Base-by-base conservation (phyloP, 1,140 invertebrate genomes). In the Pseudomyrmex dendroicus region DNA sequence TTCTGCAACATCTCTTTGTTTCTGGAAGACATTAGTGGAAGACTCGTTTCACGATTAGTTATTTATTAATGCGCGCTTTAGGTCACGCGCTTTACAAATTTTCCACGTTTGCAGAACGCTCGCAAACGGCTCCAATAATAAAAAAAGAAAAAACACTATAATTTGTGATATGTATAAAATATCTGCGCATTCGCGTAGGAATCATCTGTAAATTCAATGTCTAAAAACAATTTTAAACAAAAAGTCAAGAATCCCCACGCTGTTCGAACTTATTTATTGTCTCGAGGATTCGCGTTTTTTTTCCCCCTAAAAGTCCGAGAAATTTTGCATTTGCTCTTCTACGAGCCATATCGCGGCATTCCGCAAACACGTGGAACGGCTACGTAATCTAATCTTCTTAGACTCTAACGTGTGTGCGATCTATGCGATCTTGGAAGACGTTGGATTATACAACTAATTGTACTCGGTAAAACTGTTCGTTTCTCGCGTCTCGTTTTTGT, bases 1-100 rank as follows among this genome's bases (percentile, higher is more conserved):
- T 66, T 61, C 44, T 70, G 77, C 56, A 83, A 84, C 84, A 83
- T 88, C 13, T 52, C 13, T 52, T 52, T 52, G 9, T 52, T 13
- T 52, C 68, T 90, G 89, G 89, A 90, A 90, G 87, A 90, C 89
- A 90, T 90, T 84, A 86, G 77, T 89, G 87, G 89, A 90, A 90
- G 89, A 90, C 87, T 83, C 59, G 77, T 86, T 89, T 89, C 80
- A 82, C 73, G 68, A 78, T 85, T 83, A 89, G 83, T 86, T 20
- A 20, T 20, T 74, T 52, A 56, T 74, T 76, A 76, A 25, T 35
- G 35, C 35, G 35, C 35, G 7, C 35, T 35, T 7, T 35, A 7
- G 35, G 35, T 35, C 35, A 7, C 35, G 35, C 35, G 35, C 35
- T 89, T 88, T 87, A 86, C 73, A 48, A 66, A 63, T 73, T 59